A percentile compares a stretch with the other conserved stretches of the same genome.
phyloP scores from a whole-genome alignment of 2,113 vertebrate species.

The Leiothrix lutea region DNA sequence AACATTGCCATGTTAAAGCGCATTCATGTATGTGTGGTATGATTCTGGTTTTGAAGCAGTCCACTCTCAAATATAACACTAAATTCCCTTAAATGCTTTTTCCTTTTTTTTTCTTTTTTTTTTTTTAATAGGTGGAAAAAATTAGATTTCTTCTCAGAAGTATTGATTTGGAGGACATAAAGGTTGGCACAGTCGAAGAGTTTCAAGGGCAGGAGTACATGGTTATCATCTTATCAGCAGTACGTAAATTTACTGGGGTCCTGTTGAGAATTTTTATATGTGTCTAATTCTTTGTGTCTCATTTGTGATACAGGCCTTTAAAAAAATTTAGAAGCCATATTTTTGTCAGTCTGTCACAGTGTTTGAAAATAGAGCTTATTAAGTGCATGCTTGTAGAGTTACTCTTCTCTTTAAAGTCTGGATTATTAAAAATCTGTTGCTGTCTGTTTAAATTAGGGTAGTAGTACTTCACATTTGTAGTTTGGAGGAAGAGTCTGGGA shows the following conservation, averaged over 20 bases:
- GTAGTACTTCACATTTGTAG: neutral
- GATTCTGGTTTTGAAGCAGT: neutral
- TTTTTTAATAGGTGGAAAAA: slow-evolving; percentile 84
- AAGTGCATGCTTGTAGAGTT: neutral
- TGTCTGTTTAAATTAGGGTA: neutral
- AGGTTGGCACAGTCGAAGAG: slow-evolving; percentile 96
- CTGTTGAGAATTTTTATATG: neutral
- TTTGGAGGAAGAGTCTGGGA: neutral
- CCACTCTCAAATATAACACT: neutral
- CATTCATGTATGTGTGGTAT: neutral
- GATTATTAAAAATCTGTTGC: neutral
- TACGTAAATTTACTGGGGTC: slow-evolving; percentile 54
- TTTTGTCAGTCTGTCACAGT: neutral
- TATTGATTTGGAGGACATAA: slow-evolving; percentile 85
- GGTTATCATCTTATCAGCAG: slow-evolving; percentile 88
- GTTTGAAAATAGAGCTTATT: neutral
- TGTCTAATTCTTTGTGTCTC: neutral
- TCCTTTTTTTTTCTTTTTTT: neutral
- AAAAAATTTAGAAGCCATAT: neutral
- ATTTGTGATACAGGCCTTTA: neutral
- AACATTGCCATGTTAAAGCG: neutral
- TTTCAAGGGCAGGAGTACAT: slow-evolving; percentile 93
- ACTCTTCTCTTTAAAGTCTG: neutral
- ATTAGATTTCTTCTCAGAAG: slow-evolving; percentile 84
- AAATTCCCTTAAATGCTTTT: neutral